Conservation (phyloP, 2,113 vertebrate genomes). For the Capricornis sumatraensis region DNA sequence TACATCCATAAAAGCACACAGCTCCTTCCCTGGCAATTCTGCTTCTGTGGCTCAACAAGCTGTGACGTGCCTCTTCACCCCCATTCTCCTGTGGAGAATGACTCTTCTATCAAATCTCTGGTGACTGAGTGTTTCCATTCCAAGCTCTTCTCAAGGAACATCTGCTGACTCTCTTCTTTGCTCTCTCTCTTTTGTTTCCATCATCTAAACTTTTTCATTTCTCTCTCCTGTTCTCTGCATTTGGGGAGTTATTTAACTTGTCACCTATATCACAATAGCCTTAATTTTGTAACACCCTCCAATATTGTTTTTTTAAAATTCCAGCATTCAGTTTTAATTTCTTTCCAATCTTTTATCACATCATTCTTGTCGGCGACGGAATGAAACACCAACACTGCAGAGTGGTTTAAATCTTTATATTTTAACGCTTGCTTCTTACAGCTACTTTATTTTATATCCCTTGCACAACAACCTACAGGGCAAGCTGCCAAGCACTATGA, state of each 20-base stretch:
- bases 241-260: background rate
- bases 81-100: background rate
- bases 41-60: too few relatives aligned
- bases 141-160: background rate
- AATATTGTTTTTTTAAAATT: background rate
- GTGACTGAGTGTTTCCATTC: background rate
- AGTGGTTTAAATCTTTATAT: too few relatives aligned
- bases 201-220: background rate
- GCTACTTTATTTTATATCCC: too few relatives aligned
- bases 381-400: too few relatives aligned
- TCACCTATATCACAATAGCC: background rate
- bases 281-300: background rate
- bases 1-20: background rate
- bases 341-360: background rate
- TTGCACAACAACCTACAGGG: too few relatives aligned
- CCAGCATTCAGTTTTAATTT: background rate
- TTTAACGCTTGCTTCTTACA: too few relatives aligned
- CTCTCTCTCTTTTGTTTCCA: background rate
- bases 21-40: background rate
- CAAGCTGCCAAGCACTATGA: too few relatives aligned
- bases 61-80: rapidly evolving
- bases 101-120: background rate
- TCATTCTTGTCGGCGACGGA: too few relatives aligned
- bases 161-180: background rate
- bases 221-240: background rate